Evolutionary conservation across 2,113 vertebrate genomes (phyloP).

Genomic region (Prolemur simus): DNA sequence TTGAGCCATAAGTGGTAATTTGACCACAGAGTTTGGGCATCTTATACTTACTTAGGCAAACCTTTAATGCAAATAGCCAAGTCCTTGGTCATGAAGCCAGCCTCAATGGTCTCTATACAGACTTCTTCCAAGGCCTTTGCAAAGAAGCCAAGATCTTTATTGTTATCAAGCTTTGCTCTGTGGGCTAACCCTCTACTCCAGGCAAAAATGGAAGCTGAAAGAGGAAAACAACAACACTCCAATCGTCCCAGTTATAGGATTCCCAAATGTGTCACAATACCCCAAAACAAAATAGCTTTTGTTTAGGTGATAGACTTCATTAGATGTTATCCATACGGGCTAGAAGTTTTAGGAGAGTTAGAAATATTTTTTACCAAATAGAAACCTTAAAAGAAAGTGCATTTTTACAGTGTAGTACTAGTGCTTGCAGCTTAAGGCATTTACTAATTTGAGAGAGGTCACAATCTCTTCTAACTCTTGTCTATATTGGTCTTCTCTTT

Average conservation of each 20-base stretch:
- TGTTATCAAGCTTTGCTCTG: constrained; percentile 94
- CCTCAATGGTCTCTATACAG: constrained; percentile 97
- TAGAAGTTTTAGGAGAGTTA: background rate
- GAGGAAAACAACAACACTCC: background rate
- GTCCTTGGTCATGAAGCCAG: constrained; percentile 99
- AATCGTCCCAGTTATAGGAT: background rate
- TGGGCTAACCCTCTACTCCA: constrained; percentile 96
- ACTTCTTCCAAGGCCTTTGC: constrained; percentile 93
- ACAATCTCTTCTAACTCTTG: background rate
- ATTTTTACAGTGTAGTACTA: background rate
- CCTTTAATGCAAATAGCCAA: constrained; percentile 98
- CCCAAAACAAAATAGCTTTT: background rate
- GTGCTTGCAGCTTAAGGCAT: background rate
- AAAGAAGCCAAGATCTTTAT: constrained; percentile 89
- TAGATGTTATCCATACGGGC: background rate
- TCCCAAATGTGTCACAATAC: background rate
- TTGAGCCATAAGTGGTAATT: background rate
- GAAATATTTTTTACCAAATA: constrained; percentile 22
- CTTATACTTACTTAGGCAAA: constrained; percentile 91
- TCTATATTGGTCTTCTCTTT: background rate
- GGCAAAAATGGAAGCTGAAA: constrained; percentile 96
- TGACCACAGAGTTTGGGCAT: background rate
- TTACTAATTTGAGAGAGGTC: background rate
- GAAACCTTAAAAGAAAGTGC: background rate
- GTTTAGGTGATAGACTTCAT: background rate